phyloP scores from a whole-genome alignment of 2,113 vertebrate genomes.

The Argyrosomus japonicus region DNA sequence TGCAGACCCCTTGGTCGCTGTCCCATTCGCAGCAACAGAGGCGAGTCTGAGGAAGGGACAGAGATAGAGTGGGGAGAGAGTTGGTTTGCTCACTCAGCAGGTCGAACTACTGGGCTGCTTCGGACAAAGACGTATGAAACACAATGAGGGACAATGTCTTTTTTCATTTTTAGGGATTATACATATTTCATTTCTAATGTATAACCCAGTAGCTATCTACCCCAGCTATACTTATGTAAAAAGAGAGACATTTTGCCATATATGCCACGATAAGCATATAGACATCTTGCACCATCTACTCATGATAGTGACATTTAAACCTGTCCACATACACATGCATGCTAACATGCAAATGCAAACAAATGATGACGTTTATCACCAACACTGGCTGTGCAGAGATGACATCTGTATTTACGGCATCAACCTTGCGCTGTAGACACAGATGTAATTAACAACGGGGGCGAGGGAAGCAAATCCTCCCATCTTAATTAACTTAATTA shows the following conservation, averaged over 20 bases:
- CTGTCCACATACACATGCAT: neutral
- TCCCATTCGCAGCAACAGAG: conserved; percentile 83
- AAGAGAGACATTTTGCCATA: neutral
- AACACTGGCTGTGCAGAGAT: conserved; percentile 50
- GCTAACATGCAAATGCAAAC: conserved; percentile 18
- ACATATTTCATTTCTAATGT: conserved; percentile 54
- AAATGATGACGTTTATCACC: conserved; percentile 38
- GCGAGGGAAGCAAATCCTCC: conserved; percentile 71
- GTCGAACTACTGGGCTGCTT: conserved; percentile 51
- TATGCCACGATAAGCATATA: neutral
- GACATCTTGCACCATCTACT: neutral
- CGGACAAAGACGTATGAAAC: conserved; percentile 66
- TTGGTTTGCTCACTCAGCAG: conserved; percentile 76
- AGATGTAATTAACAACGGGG: conserved; percentile 77
- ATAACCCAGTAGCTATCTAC: conserved; percentile 29
- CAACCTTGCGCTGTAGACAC: conserved; percentile 42
- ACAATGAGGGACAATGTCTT: conserved; percentile 64
- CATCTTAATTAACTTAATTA: conserved; percentile 84
- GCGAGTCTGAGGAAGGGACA: conserved; percentile 63
- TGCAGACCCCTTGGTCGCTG: conserved; percentile 79
- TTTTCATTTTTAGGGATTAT: conserved; percentile 67
- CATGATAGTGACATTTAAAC: neutral
- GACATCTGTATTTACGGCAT: conserved; percentile 74
- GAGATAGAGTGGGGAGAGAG: conserved; percentile 57
- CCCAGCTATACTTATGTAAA: neutral